These are phyloP conservation scores for Parnassius apollo DNA, from an alignment of 2,888 invertebrate species.

Conservation along the genomic window DNA sequence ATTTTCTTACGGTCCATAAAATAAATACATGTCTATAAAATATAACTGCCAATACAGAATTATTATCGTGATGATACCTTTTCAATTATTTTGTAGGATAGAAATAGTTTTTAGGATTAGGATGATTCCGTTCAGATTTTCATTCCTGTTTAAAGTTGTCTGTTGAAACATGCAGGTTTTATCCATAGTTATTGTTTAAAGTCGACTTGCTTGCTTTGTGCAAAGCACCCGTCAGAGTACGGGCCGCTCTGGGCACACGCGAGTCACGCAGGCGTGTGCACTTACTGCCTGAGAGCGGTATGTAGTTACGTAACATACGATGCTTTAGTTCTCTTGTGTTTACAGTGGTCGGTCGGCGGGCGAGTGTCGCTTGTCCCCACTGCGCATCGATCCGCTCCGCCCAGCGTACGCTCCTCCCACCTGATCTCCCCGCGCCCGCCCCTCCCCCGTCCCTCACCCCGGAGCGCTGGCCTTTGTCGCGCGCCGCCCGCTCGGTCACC, in stretches of 20 bases:
- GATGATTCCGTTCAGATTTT: no score
- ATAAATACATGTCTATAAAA: no score
- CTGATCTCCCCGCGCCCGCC: slow-evolving; percentile 50
- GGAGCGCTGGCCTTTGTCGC: slow-evolving; percentile 74
- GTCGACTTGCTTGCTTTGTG: slow-evolving; percentile 1
- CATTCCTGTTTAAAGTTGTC: no score
- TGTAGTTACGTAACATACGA: slow-evolving; percentile 53
- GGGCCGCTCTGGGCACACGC: slow-evolving; percentile 26
- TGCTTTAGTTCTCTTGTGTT: slow-evolving; percentile 62
- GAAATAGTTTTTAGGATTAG: no score
- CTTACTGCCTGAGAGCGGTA: slow-evolving; percentile 37
- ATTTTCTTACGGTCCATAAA: no score
- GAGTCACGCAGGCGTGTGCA: slow-evolving; percentile 34
- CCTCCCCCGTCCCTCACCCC: slow-evolving; percentile 41
- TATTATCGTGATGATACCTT: no score
- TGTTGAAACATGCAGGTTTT: no score
- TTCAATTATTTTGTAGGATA: no score
- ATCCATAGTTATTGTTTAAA: no score
- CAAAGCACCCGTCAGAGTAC: background rate
- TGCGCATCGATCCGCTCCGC: slow-evolving; percentile 79
- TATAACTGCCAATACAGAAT: no score
- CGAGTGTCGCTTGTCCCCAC: slow-evolving; percentile 77
- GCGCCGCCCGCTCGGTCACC: slow-evolving; percentile 78
- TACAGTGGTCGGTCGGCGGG: slow-evolving; percentile 62
- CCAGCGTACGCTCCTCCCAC: slow-evolving; percentile 77